Conservation (phyloP, 2,113 vertebrate species). For the Synodontis membranacea region DNA sequence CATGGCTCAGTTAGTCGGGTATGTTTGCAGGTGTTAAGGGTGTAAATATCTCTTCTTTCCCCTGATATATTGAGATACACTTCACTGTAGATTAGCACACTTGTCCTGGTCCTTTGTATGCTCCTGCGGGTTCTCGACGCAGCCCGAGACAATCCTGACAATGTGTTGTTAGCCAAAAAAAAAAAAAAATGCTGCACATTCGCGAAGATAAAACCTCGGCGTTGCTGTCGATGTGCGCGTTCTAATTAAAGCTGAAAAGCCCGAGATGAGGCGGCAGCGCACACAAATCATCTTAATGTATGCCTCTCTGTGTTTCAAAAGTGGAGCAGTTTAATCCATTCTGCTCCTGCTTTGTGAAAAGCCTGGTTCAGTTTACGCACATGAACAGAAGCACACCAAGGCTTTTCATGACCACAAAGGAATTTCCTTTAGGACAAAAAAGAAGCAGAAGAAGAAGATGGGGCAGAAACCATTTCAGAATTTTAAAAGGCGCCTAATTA, state of each 20-base stretch:
- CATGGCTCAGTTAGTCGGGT: not conserved
- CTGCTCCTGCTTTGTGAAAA: conserved; percentile 1
- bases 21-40: not conserved
- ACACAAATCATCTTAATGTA: conserved; percentile 1
- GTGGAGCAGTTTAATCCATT: not conserved
- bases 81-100: not conserved
- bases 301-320: not conserved
- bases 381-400: not conserved
- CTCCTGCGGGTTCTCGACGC: not conserved
- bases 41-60: not conserved
- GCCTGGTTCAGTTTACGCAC: not conserved
- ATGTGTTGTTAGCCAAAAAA: not conserved
- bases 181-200: not conserved
- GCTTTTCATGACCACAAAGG: not conserved
- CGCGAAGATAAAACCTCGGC: not conserved
- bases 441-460: not conserved
- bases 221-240: not conserved
- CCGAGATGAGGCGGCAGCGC: not conserved
- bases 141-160: not conserved
- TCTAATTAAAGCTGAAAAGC: conserved; percentile 20
- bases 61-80: not conserved
- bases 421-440: not conserved
- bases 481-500: conserved; percentile 20
- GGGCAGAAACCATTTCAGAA: too few relatives aligned
- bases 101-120: not conserved